These are phyloP conservation scores for Brenthis hecate DNA, from an alignment of 2,888 invertebrate genomes.

Conservation along the genomic window DNA sequence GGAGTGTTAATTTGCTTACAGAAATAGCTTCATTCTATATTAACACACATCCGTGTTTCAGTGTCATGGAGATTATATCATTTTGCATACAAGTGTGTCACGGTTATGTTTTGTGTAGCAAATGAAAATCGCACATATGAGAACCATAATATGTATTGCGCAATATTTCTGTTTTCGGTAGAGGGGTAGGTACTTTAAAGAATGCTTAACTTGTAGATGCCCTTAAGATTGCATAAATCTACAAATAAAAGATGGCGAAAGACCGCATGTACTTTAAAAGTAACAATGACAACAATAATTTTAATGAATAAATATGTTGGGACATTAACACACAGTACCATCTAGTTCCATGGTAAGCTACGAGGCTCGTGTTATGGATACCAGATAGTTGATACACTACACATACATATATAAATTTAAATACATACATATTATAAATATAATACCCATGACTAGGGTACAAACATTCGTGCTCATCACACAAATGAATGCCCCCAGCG, in stretches of 20 bases:
- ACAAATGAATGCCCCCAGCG: no score
- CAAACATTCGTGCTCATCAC: no score
- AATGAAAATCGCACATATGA: conserved; percentile 28
- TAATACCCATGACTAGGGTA: no score
- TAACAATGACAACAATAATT: background rate
- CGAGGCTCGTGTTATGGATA: no score
- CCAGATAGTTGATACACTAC: no score
- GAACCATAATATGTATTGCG: conserved; percentile 17
- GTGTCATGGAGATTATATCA: conserved; percentile 36
- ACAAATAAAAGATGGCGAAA: background rate
- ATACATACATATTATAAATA: no score
- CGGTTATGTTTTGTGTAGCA: conserved; percentile 34
- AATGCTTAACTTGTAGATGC: conserved; percentile 2
- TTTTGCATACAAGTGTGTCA: conserved; percentile 33
- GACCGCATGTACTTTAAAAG: background rate
- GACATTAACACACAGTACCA: no score
- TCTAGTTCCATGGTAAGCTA: no score
- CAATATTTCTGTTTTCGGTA: conserved; percentile 9
- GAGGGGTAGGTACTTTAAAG: background rate
- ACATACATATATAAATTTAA: no score
- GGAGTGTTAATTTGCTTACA: conserved; percentile 19
- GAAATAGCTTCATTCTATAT: conserved; percentile 31
- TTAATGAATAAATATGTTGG: no score
- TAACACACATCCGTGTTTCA: conserved; percentile 36
- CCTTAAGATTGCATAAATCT: background rate